Evolutionary conservation across 2,113 vertebrate genomes (phyloP).

Genomic region (Lynx canadensis): DNA sequence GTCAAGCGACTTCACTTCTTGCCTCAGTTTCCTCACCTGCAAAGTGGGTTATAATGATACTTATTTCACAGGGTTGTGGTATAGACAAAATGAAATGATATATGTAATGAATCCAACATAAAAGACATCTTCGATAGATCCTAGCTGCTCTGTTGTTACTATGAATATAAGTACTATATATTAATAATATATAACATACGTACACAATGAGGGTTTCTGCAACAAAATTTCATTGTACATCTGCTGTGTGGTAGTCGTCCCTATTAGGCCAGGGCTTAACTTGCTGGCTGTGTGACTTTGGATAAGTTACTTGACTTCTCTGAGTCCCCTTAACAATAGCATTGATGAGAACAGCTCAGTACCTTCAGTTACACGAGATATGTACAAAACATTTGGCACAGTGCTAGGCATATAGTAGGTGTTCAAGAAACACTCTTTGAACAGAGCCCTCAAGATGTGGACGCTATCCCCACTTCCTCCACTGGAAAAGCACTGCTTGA

Average conservation of each 20-base stretch:
- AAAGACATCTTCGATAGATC: neutral
- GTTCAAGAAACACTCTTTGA: neutral
- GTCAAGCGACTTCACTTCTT: neutral
- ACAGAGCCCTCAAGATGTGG: neutral
- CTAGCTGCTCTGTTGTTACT: neutral
- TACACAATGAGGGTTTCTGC: neutral
- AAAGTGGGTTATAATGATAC: neutral
- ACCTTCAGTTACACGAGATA: no score
- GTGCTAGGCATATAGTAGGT: neutral
- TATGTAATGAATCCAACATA: neutral
- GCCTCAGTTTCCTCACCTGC: neutral
- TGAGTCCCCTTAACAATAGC: neutral
- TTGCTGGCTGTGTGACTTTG: neutral
- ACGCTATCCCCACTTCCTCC: neutral
- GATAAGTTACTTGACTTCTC: neutral
- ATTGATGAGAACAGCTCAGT: neutral
- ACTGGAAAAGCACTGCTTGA: neutral
- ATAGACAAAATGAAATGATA: neutral
- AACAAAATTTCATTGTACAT: neutral
- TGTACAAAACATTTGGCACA: rapidly evolving
- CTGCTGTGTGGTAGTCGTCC: neutral
- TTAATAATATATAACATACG: neutral
- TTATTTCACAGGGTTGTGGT: neutral
- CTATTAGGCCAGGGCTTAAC: neutral
- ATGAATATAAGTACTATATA: neutral